These are phyloP conservation scores for Scolopax rusticola DNA, from an alignment of 2,797 vertebrate genomes.

Conservation along the genomic window DNA sequence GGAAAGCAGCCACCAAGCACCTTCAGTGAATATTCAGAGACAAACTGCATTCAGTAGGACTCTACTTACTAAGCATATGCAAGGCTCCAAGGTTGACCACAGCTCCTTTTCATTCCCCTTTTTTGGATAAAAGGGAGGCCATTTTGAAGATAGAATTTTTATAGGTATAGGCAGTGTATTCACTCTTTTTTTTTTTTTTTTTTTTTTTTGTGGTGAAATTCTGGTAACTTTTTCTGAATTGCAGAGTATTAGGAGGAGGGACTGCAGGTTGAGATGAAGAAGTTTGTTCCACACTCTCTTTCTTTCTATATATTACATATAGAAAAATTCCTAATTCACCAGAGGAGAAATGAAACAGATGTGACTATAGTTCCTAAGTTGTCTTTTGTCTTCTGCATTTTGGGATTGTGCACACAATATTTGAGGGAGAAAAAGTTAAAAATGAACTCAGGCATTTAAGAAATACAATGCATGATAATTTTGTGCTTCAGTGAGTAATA, in stretches of 20 bases:
- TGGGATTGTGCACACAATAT: not conserved
- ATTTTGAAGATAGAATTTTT: not conserved
- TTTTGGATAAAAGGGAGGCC: not conserved
- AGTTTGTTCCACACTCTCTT: not conserved
- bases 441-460: not conserved
- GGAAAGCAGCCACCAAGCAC: not conserved
- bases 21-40: not conserved
- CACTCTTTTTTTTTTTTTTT: not conserved
- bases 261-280: not conserved
- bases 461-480: not conserved
- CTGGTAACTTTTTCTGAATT: not conserved
- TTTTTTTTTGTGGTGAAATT: not conserved
- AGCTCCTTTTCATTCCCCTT: not conserved
- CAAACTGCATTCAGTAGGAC: not conserved
- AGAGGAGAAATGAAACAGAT: not conserved
- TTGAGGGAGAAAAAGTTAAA: not conserved
- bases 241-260: not conserved
- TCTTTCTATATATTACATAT: not conserved
- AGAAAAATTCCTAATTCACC: not conserved
- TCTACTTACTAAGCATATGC: not conserved
- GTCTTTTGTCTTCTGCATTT: not conserved
- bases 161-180: not conserved
- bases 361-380: not conserved
- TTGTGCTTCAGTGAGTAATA: not conserved
- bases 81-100: not conserved